Evolutionary conservation across 2,888 invertebrate genomes (phyloP).

Genomic region (Heteropelma amictum): DNA sequence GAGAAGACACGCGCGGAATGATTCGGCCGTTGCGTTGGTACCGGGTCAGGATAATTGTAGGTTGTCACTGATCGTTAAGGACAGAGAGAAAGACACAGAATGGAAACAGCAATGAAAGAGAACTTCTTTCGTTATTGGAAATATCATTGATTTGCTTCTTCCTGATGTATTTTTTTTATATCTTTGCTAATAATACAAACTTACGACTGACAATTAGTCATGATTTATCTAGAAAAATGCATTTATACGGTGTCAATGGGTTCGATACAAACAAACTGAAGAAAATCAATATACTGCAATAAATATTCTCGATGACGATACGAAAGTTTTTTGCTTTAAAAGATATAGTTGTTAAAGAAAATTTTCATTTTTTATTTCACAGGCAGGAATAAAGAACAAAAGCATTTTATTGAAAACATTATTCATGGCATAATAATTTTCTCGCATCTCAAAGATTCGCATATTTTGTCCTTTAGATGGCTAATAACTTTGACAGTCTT

Average conservation of each 20-base stretch:
- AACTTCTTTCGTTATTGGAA: conserved; percentile 19
- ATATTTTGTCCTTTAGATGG: too few relatives aligned
- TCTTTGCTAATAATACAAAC: not conserved
- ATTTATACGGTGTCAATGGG: not conserved
- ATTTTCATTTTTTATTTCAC: too few relatives aligned
- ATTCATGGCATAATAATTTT: too few relatives aligned
- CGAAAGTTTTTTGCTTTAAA: too few relatives aligned
- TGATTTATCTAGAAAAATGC: not conserved
- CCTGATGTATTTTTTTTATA: not conserved
- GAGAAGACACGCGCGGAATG: not conserved
- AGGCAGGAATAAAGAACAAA: too few relatives aligned
- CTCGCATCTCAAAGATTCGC: too few relatives aligned
- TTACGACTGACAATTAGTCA: not conserved
- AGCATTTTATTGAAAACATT: too few relatives aligned
- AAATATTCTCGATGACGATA: too few relatives aligned
- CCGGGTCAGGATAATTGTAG: conserved; percentile 21
- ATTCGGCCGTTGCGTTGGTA: not conserved
- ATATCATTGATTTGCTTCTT: conserved; percentile 15
- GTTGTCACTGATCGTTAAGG: conserved; percentile 16
- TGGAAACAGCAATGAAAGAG: not conserved
- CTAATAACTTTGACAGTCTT: conserved; percentile 8
- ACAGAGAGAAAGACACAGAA: conserved; percentile 14
- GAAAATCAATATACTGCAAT: too few relatives aligned
- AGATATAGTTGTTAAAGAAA: too few relatives aligned
- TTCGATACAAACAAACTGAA: too few relatives aligned